Evolutionary conservation across 2,113 vertebrate genomes (phyloP), one percentile per base, ranked within the genome.

Genomic region (Tapirus terrestris): DNA sequence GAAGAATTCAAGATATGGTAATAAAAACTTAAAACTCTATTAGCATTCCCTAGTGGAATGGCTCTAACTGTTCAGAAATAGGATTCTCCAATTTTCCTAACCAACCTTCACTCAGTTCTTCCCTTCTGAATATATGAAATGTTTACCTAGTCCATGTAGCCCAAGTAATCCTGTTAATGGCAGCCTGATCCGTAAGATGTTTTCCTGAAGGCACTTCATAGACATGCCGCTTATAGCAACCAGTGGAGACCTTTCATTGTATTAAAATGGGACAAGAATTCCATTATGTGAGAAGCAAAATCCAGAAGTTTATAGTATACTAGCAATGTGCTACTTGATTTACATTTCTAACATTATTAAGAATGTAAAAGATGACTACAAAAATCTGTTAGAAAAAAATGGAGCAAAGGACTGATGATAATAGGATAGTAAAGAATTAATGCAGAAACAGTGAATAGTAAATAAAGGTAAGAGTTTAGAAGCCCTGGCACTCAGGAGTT

Each of bases 121-220:
- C 36, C 45, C 43, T 61, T 63, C 4, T 33, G 53, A 88, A 45
- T 1, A 7, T 0, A 0, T 8, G 39, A 79, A 81, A 51, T 36
- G 43, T 93, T 99, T 99, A 99, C 99, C 99, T 99, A 68, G 99
- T 99, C 99, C 99, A 99, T 8, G 99, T 99, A 90, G 99, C 99
- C 99, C 99, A 99, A 0, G 99, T 99, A 95, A 99, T 99, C 98
- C 99, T 99, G 98, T 99, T 99, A 92, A 99, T 99, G 84, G 99
- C 98, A 89, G 99, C 93, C 98, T 99, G 99, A 91, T 99, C 99
- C 94, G 98, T 98, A 95, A 99, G 99, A 97, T 99, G 99, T 98
- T 99, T 99, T 98, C 99, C 99, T 97, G 99, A 99, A 98, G 99
- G 99, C 99, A 99, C 99, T 99, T 99, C 99, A 92, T 99, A 99